These are phyloP conservation scores for Cerceris ruficornis DNA, from an alignment of 2,888 invertebrate genomes.

Conservation along the genomic window DNA sequence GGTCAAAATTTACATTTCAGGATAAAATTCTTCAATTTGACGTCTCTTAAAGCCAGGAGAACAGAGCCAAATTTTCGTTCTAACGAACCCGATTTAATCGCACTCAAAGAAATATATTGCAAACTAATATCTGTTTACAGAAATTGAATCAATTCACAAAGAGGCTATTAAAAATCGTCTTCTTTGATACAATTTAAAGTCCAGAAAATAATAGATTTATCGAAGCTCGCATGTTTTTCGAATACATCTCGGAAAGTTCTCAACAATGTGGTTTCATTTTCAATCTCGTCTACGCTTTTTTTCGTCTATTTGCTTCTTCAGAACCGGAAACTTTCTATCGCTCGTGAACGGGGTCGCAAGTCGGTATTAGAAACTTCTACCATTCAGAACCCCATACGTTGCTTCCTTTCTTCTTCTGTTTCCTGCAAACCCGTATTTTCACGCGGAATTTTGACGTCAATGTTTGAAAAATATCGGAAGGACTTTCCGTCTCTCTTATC, in stretches of 20 bases:
- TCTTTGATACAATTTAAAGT: no score
- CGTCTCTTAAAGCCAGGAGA: no score
- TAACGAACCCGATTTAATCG: no score
- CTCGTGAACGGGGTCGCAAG: slow-evolving; percentile 9
- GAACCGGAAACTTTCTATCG: slow-evolving; percentile 64
- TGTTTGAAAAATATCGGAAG: neutral
- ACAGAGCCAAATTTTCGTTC: no score
- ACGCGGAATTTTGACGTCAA: neutral
- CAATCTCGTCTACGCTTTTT: slow-evolving; percentile 48
- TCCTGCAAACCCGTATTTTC: neutral
- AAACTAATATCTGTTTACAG: no score
- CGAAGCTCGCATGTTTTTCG: slow-evolving; percentile 22
- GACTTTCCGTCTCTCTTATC: neutral
- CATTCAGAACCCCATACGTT: neutral
- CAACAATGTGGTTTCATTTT: slow-evolving; percentile 44
- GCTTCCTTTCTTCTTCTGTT: slow-evolving; percentile 5
- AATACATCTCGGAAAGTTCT: slow-evolving; percentile 30
- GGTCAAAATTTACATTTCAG: no score
- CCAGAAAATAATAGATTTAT: neutral
- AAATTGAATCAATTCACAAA: no score
- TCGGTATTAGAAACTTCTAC: slow-evolving; percentile 19
- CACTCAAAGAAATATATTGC: no score
- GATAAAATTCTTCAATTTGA: no score
- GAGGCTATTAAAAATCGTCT: no score
- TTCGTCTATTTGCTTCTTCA: slow-evolving; percentile 50